Conservation (phyloP, 2,888 invertebrate genomes). For the Druceiella hillmani region DNA sequence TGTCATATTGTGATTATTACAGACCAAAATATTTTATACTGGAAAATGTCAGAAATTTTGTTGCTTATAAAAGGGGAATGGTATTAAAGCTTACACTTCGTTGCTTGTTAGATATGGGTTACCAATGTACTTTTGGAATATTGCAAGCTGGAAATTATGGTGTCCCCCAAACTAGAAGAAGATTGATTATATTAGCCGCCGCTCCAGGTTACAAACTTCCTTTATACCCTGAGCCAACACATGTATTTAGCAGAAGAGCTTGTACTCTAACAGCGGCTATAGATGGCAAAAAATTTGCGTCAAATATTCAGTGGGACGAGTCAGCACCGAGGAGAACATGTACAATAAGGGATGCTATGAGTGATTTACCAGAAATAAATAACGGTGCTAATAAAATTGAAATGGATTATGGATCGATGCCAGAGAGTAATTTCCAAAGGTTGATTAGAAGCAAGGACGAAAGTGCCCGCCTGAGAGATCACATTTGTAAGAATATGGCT, state of each 20-base stretch:
- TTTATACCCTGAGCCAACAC: slow-evolving; percentile 70
- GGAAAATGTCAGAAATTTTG: slow-evolving; percentile 84
- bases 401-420: slow-evolving; percentile 65
- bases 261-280: slow-evolving; percentile 50
- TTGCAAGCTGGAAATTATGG: slow-evolving; percentile 84
- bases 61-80: slow-evolving; percentile 74
- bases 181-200: slow-evolving; percentile 75
- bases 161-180: slow-evolving; percentile 73
- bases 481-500: slow-evolving; percentile 81
- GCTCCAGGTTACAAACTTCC: slow-evolving; percentile 74
- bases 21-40: slow-evolving; percentile 77
- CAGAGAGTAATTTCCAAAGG: slow-evolving; percentile 71
- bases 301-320: slow-evolving; percentile 56
- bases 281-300: slow-evolving; percentile 43
- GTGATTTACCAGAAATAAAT: slow-evolving; percentile 69
- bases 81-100: slow-evolving; percentile 73
- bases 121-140: slow-evolving; percentile 83
- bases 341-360: slow-evolving; percentile 77
- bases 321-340: slow-evolving; percentile 74
- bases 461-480: slow-evolving; percentile 59
- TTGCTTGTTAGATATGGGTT: slow-evolving; percentile 76
- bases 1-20: slow-evolving; percentile 82
- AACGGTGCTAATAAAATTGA: slow-evolving; percentile 67
- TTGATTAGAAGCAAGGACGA: slow-evolving; percentile 57
- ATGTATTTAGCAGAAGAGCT: slow-evolving; percentile 68